These are phyloP conservation scores for Grapholita molesta DNA, from an alignment of 1,140 invertebrate genomes.

Conservation along the genomic window DNA sequence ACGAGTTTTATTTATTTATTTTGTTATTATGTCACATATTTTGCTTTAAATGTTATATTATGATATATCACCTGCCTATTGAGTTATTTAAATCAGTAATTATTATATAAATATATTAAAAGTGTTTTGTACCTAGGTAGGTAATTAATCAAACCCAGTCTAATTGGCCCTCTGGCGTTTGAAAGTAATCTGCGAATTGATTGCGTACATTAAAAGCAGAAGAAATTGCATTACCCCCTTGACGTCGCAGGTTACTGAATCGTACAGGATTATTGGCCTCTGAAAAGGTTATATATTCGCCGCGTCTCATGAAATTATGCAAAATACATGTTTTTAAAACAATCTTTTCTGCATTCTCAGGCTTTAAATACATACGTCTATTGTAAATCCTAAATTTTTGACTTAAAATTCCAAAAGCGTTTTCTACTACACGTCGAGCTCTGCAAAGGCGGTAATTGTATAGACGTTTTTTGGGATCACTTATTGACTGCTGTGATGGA, in stretches of 20 bases:
- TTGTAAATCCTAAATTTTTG: neutral
- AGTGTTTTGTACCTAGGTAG: too few relatives aligned
- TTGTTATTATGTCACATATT: too few relatives aligned
- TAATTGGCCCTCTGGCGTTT: slow-evolving; percentile 12
- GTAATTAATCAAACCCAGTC: slow-evolving; percentile 6
- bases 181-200: slow-evolving; percentile 19
- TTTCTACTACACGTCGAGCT: slow-evolving; percentile 18
- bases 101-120: too few relatives aligned
- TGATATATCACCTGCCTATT: too few relatives aligned
- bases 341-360: neutral
- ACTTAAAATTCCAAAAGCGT: slow-evolving; percentile 17
- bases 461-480: neutral
- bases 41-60: too few relatives aligned
- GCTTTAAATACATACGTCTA: neutral
- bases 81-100: too few relatives aligned
- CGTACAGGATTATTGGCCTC: slow-evolving; percentile 17
- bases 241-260: slow-evolving; percentile 16
- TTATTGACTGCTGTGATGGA: neutral
- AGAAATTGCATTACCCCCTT: slow-evolving; percentile 21
- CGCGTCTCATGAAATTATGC: neutral
- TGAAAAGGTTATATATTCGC: neutral
- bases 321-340: neutral
- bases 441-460: neutral
- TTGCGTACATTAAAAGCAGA: slow-evolving; percentile 17
- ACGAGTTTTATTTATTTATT: too few relatives aligned